Conservation (phyloP, 64 coral and sea anemone genomes). For the Porites lutea region DNA sequence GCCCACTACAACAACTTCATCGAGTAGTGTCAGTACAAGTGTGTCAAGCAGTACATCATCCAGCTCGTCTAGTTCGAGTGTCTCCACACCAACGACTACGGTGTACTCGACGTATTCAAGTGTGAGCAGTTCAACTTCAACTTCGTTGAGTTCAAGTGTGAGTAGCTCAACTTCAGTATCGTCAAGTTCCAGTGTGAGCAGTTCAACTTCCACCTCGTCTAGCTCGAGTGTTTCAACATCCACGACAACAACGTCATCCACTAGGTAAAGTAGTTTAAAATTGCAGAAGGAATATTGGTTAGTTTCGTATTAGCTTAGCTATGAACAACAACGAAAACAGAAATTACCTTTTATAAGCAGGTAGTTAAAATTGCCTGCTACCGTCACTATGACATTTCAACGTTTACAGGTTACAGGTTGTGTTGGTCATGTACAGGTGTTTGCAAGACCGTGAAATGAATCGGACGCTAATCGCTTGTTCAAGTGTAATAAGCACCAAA, state of each 20-base stretch:
- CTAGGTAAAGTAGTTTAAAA: background rate
- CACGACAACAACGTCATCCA: conserved; percentile 33
- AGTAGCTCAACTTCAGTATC: conserved; percentile 26
- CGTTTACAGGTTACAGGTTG: too few species aligned
- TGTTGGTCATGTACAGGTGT: too few species aligned
- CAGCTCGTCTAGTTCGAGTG: background rate
- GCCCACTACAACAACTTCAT: conserved; percentile 31
- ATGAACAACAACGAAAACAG: too few species aligned
- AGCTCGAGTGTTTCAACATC: background rate
- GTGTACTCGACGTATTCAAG: background rate
- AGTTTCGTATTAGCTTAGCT: too few species aligned
- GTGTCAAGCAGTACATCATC: conserved; percentile 11
- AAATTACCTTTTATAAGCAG: too few species aligned
- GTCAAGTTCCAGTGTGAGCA: background rate
- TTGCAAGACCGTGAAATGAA: too few species aligned
- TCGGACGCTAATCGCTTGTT: too few species aligned
- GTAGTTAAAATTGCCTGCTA: too few species aligned
- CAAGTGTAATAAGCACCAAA: too few species aligned
- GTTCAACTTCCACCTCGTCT: conserved; percentile 8
- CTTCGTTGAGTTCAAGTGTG: background rate
- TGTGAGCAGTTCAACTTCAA: background rate
- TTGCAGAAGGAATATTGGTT: too few species aligned
- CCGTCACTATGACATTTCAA: too few species aligned
- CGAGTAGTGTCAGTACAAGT: background rate
- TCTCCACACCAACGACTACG: conserved; percentile 39